These are phyloP conservation scores for Pungitius pungitius DNA, from an alignment of 2,113 vertebrate genomes.

Conservation along the genomic window DNA sequence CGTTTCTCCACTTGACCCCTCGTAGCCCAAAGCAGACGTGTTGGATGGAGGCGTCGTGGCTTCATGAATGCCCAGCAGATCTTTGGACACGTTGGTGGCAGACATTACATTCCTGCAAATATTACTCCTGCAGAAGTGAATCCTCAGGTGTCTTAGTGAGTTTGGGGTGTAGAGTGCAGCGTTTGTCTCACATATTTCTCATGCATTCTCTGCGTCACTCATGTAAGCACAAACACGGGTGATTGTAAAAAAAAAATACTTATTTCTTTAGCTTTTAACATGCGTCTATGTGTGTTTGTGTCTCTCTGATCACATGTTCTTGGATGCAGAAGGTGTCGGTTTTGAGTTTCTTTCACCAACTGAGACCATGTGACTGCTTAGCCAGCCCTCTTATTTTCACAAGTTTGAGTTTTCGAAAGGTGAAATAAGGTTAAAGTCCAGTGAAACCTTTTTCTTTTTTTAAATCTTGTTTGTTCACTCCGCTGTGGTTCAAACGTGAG, in stretches of 20 bases:
- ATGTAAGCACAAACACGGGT: background rate
- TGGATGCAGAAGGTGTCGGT: conserved; percentile 79
- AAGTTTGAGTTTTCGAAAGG: conserved; percentile 68
- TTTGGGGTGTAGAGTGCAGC: conserved; percentile 8
- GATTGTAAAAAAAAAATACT: background rate
- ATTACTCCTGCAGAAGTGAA: conserved; percentile 12
- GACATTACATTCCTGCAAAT: conserved; percentile 36
- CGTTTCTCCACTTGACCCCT: conserved; percentile 60
- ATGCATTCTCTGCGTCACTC: background rate
- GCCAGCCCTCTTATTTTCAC: conserved; percentile 60
- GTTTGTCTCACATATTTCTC: background rate
- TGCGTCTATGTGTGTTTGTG: conserved; percentile 49
- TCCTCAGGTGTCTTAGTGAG: conserved; percentile 13
- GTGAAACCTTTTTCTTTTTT: background rate
- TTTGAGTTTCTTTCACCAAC: conserved; percentile 82
- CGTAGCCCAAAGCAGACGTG: conserved; percentile 51
- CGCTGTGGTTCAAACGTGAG: background rate
- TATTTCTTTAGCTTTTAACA: background rate
- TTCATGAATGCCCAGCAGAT: conserved; percentile 1
- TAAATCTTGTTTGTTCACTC: background rate
- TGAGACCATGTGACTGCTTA: conserved; percentile 75
- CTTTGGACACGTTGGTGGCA: conserved; percentile 20
- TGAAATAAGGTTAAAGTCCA: conserved; percentile 68
- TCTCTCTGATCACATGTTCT: conserved; percentile 76
- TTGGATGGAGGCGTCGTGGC: conserved; percentile 29